These are phyloP conservation scores for Geotria australis DNA, from an alignment of 2,797 vertebrate genomes.

Conservation along the genomic window DNA sequence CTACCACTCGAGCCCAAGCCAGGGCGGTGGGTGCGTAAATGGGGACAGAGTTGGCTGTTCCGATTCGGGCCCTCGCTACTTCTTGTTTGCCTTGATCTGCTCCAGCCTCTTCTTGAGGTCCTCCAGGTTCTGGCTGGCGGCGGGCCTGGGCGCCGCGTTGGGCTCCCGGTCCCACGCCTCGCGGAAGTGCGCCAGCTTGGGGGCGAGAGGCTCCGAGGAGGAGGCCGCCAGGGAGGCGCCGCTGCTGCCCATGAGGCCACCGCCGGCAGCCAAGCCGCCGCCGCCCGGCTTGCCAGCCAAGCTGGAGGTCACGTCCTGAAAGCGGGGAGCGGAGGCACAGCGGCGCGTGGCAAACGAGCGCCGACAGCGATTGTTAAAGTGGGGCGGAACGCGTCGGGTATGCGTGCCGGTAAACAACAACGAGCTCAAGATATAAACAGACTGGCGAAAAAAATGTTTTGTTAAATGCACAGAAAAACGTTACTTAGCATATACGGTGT, in stretches of 20 bases:
- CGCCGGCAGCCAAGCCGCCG: too few relatives aligned
- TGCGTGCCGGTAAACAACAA: too few relatives aligned
- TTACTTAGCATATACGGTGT: too few relatives aligned
- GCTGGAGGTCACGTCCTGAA: too few relatives aligned
- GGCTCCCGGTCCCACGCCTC: slow-evolving; percentile 42
- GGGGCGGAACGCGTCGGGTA: too few relatives aligned
- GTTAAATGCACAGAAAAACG: too few relatives aligned
- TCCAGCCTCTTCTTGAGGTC: slow-evolving; percentile 98
- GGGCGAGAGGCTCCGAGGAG: slow-evolving; percentile 90
- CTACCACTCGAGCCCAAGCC: slow-evolving; percentile 6
- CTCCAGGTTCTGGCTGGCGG: slow-evolving; percentile 56
- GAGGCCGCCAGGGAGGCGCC: slow-evolving; percentile 46
- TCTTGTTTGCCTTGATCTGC: slow-evolving; percentile 89
- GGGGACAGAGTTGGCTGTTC: neutral
- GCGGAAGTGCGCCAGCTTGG: slow-evolving; percentile 74
- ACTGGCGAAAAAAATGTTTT: too few relatives aligned
- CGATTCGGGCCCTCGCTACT: slow-evolving; percentile 13
- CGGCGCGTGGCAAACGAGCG: too few relatives aligned
- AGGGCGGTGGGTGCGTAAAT: neutral
- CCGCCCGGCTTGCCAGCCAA: too few relatives aligned
- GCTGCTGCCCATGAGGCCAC: slow-evolving; percentile 3
- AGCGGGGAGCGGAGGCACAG: too few relatives aligned
- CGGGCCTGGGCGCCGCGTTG: slow-evolving; percentile 26
- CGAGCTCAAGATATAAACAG: too few relatives aligned
- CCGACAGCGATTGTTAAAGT: too few relatives aligned